phyloP scores from a whole-genome alignment of 2,113 vertebrate genomes.

The Gorsachius goisagi region DNA sequence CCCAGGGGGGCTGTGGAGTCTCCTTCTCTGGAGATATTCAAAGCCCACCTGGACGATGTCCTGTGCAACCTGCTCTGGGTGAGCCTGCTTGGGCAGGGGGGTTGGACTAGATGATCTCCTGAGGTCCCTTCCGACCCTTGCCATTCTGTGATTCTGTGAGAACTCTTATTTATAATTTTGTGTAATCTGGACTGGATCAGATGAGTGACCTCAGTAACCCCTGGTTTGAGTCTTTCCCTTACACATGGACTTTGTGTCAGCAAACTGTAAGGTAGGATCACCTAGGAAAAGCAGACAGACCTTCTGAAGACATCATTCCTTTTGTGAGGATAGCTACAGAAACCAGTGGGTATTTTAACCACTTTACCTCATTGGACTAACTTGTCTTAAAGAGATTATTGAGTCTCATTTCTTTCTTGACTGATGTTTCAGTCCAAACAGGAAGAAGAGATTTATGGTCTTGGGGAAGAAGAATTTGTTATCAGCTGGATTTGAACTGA shows the following conservation, averaged over 20 bases:
- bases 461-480: background rate
- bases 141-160: too few relatives aligned
- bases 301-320: background rate
- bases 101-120: too few relatives aligned
- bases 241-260: background rate
- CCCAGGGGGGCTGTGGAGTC: too few relatives aligned
- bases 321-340: background rate
- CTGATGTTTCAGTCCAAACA: background rate
- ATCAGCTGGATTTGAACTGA: background rate
- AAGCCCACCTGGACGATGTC: too few relatives aligned
- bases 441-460: background rate
- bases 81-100: too few relatives aligned
- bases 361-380: background rate
- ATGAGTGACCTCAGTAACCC: background rate
- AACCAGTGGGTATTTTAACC: background rate
- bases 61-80: too few relatives aligned
- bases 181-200: background rate
- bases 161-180: background rate
- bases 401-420: background rate
- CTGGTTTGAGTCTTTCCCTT: background rate
- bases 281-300: background rate
- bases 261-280: background rate
- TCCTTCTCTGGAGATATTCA: too few relatives aligned
- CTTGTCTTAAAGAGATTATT: background rate
- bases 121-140: too few relatives aligned